Percentiles rank a stretch among this genome's conserved stretches.
These are phyloP conservation scores for Eristalinus sepulchralis DNA, from an alignment of 2,888 invertebrate genomes.

Conservation along the genomic window DNA sequence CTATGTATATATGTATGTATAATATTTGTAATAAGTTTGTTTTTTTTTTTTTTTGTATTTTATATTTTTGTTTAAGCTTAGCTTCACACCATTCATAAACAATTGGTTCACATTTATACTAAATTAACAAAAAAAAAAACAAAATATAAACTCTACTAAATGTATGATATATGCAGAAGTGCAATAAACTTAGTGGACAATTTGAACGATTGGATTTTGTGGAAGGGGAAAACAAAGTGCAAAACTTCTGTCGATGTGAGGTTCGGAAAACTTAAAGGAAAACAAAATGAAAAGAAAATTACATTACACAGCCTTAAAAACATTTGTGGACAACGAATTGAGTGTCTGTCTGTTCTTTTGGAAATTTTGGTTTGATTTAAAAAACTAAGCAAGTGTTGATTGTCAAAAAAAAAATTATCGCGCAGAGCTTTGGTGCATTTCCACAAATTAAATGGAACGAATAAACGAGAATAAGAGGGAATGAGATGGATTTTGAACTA, in stretches of 20 bases:
- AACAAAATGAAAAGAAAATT: not conserved
- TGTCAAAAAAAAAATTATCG: slow-evolving; percentile 24
- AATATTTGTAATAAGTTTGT: slow-evolving; percentile 29
- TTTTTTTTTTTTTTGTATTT: slow-evolving; percentile 25
- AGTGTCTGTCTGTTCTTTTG: not conserved
- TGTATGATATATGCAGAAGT: slow-evolving; percentile 13
- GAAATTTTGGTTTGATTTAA: not conserved
- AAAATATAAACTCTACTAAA: slow-evolving; percentile 21
- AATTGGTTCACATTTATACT: slow-evolving; percentile 20
- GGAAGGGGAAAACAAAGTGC: not conserved
- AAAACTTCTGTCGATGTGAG: not conserved
- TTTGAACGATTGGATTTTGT: slow-evolving; percentile 46
- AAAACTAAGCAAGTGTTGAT: not conserved
- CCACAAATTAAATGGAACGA: slow-evolving; percentile 39
- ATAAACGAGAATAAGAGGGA: not conserved
- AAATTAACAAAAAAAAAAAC: not conserved
- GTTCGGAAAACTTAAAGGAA: not conserved
- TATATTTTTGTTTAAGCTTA: slow-evolving; percentile 46
- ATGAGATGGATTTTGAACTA: not conserved
- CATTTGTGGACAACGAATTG: slow-evolving; percentile 25
- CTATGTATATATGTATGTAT: slow-evolving; percentile 59
- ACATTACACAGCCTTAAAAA: slow-evolving; percentile 46
- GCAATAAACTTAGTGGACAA: slow-evolving; percentile 50
- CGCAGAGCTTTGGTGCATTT: slow-evolving; percentile 1
- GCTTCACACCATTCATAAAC: slow-evolving; percentile 42